Evolutionary conservation across 53 echinoderm and acorn worm genomes (phyloP), one percentile per base, ranked within the genome.

Genomic region (Apostichopus leukothele): DNA sequence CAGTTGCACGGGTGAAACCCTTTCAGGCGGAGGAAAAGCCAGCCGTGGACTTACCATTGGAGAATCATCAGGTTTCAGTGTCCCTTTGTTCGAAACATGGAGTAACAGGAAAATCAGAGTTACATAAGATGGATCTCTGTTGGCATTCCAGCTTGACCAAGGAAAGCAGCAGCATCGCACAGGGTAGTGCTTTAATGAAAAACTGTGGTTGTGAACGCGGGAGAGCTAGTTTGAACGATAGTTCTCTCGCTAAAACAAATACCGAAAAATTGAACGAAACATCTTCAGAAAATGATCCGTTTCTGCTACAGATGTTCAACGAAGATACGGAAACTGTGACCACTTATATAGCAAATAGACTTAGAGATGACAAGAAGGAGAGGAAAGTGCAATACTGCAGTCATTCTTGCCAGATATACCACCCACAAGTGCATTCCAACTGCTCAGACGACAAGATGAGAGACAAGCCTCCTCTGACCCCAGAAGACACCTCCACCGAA

Each of bases 1-100:
- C 84, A 6, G 74, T 94, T 21, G 92, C 95, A 52, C 88, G 76
- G 74, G 88, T 92, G 60, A 90, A 90, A 68, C 92, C 92, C 14
- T 89, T 92, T 78, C 92, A 60, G 16, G 18, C 21, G 9, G 85
- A 85, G 63, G 85, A 85, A 13, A 11, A 6, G 18, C 71, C 71
- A 7, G 13, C 18, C 14, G 16, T 0, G 6, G 20, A 19, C 20
- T 19, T 71, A 2, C 18, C 71, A 16, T 71, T 71, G 6, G 71
- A 71, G 71, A 71, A 71, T 19, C 71, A 71, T 71, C 20, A 19
- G 14, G 71, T 6, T 19, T 6, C 71, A 5, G 18, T 71, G 5
- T 19, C 18, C 3, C 71, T 19, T 19, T 71, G n/a, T 71, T 71
- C 20, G 18, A 71, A 71, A 71, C 71, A 71, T n/a, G 71, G 71